Evolutionary conservation across 2,888 invertebrate species (phyloP), one percentile per base, ranked within the genome.

Genomic region (Ypsolopha sequella): DNA sequence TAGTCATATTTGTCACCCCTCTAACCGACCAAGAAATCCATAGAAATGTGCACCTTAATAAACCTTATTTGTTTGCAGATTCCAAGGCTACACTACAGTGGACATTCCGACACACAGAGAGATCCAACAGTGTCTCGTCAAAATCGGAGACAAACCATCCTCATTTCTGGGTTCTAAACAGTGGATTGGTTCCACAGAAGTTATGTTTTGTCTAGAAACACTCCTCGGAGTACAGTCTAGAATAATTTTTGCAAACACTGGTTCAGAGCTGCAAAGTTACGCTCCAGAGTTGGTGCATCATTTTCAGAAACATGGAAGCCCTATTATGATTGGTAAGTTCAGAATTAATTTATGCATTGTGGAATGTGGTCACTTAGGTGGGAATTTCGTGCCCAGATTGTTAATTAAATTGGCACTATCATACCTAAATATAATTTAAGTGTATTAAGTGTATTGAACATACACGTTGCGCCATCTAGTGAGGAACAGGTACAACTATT

Each of bases 121-220:
- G 58, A 97, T 99, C 61, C 99, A 99, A 80, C 91, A 97, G 87
- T 95, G 95, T 77, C 90, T 99, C 60, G 96, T 98, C 9, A 92
- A 94, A 61, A 93, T 99, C 61, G 96, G 96, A 10, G 99, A 99
- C 74, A 99, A 99, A 77, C 92, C 93, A 1, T 71, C 90, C 0
- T 89, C 88, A 49, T 99, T 99, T 80, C 84, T 98, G 48, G 96
- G 95, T 24, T 97, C 97, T 0, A 91, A 90, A 54, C 93, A 97
- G 69, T 99, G 99, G 99, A 99, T 99, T 69, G 99, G 99, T 7
- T 98, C 98, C 0, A 95, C 96, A 6, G 99, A 99, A 89, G 96
- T 99, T 10, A 93, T 94, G 77, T 98, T 94, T 86, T 95, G 96
- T 55, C 80, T 99, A 55, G 94, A 96, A 68, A 91, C 93, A 36